Conservation (phyloP, 53 echinoderm and acorn worm genomes). For the Paracentrotus lividus region DNA sequence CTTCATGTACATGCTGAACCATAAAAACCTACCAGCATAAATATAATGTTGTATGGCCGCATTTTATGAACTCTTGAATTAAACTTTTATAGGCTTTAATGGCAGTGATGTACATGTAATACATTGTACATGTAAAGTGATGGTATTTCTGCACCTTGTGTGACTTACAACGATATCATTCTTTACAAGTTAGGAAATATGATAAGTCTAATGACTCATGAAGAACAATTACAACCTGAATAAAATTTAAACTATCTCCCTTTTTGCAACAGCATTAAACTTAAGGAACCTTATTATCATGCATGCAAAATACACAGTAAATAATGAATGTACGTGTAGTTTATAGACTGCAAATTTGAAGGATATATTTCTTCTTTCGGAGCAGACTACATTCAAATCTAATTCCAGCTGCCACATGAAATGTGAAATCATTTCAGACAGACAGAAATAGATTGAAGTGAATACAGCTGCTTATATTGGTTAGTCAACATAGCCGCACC, state of each 20-base stretch:
- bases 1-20: not conserved
- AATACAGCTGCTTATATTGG: not conserved
- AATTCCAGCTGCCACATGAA: constrained; percentile 6
- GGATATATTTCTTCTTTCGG: not conserved
- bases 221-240: too few species aligned
- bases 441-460: not conserved
- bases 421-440: constrained; percentile 3
- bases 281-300: too few species aligned
- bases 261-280: too few species aligned
- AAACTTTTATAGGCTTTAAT: not conserved
- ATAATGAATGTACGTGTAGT: not conserved
- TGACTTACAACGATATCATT: too few species aligned
- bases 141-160: not conserved
- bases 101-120: not conserved
- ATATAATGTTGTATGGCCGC: not conserved
- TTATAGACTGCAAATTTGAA: not conserved
- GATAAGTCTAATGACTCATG: too few species aligned
- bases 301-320: not conserved
- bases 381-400: not conserved
- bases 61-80: not conserved
- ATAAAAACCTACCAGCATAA: not conserved
- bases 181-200: too few species aligned
- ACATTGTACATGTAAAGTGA: not conserved
- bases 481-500: not conserved
- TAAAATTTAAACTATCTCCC: too few species aligned